phyloP scores from a whole-genome alignment of 1,140 invertebrate species.

The Drosophila simulans region DNA sequence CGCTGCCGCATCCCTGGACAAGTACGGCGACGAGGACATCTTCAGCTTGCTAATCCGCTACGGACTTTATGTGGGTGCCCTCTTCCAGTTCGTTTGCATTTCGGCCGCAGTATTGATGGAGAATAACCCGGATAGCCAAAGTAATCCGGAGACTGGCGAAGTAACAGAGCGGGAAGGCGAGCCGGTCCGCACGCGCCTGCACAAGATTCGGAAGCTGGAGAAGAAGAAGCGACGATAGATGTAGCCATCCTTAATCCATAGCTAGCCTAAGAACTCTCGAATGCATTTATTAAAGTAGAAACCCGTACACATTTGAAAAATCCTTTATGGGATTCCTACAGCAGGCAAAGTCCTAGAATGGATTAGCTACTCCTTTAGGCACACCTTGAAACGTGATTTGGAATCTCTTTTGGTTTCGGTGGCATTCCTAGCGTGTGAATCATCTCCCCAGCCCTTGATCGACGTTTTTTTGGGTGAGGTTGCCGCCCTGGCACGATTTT shows the following conservation, averaged over 20 bases:
- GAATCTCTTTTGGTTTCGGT: neutral
- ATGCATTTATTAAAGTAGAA: constrained; percentile 36
- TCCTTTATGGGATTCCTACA: no score
- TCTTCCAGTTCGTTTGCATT: constrained; percentile 77
- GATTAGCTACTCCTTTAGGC: neutral
- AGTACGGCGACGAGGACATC: constrained; percentile 74
- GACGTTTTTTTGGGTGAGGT: constrained; percentile 5
- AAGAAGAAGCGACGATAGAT: constrained; percentile 79
- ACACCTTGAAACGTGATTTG: neutral
- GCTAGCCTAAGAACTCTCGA: constrained; percentile 22
- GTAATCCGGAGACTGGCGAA: constrained; percentile 33
- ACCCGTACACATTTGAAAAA: no score
- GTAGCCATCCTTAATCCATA: constrained; percentile 4
- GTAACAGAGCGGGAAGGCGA: constrained; percentile 40
- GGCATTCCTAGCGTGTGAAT: constrained; percentile 1
- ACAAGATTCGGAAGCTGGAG: constrained; percentile 77
- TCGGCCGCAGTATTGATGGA: constrained; percentile 63
- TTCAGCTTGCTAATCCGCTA: constrained; percentile 69
- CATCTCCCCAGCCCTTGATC: constrained; percentile 10
- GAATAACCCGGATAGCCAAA: constrained; percentile 42
- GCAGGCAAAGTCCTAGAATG: no score
- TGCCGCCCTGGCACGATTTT: constrained; percentile 37
- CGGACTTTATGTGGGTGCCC: constrained; percentile 73
- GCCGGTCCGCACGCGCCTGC: constrained; percentile 57
- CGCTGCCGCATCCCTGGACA: constrained; percentile 50